Base-by-base conservation (phyloP, 2,113 vertebrate genomes). In the Noturus placidus region DNA sequence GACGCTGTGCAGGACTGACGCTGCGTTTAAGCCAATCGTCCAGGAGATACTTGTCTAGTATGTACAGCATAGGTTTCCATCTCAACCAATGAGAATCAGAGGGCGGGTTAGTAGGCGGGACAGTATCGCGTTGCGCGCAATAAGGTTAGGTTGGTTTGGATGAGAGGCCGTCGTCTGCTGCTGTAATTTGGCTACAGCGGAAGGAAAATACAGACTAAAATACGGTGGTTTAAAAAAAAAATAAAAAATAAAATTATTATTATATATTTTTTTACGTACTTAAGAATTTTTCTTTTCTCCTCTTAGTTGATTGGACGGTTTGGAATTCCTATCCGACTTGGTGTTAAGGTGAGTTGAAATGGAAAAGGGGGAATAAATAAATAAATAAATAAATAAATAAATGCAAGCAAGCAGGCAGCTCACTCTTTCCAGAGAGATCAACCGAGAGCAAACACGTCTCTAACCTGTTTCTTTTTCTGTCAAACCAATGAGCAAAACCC, bases 391-490 rank as follows among this genome's bases (percentile, higher is more conserved):
- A 1, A 9, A 13, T n/a, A n/a, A n/a, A n/a, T n/a, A n/a, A n/a
- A n/a, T n/a, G n/a, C n/a, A n/a, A n/a, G n/a, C n/a, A n/a, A n/a
- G n/a, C n/a, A n/a, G n/a, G n/a, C n/a, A 42, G 52, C 0, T 2
- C 20, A 7, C 19, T 25, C 35, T 82, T 3, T 57, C 50, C 82
- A 85, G 25, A 19, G 4, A 14, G 35, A 7, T 52, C 25, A 85
- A 79, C 81, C 27, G 35, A 86, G 76, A 82, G 89, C 70, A 83
- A 89, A 92, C 91, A 89, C 90, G 91, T 89, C 93, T 85, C 91
- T 89, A 93, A 93, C 86, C 91, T 93, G 94, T 94, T 95, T 94
- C 93, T 94, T 94, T 94, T 93, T 95, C 93, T 94, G 92, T 94
- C 92, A 91, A 92, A 94, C 92, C 93, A 94, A 96, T 93, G 95